Evolutionary conservation across 2,888 invertebrate genomes (phyloP), one percentile per base, ranked within the genome.

Genomic region (Thelaira solivaga): DNA sequence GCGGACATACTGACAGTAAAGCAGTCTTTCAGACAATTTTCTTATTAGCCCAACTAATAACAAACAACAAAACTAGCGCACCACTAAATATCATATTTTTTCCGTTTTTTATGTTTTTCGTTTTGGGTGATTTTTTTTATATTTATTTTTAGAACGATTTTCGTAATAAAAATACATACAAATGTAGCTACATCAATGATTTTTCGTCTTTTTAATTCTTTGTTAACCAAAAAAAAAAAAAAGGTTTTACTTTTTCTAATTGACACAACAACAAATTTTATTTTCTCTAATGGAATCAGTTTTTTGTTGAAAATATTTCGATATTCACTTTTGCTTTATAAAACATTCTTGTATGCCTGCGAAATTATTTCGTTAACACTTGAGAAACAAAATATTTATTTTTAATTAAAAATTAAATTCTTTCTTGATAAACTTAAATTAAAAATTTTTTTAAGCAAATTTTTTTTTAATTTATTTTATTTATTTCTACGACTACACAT

Each of bases 111-210:
- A 43, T 47, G 11, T 55, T 43, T 43, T 73, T 64, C 34, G 8
- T 69, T 36, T 69, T 69, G 47, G 24, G 31, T 43, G 31, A 26
- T 65, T 49, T 51, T 78, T 69, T 74, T 74, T 78, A 71, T 74
- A 69, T 49, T 51, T 78, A 74, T 74, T 74, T 78, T 74, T 74
- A 69, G 64, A 73, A 67, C 8, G 20, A 45, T 64, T 73, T 59
- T 68, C 29, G 39, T 65, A 53, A 39, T 53, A 49, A 45, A 61
- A 57, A 77, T 31, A 64, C 39, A 45, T 36, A 55, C 62, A 36
- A n/a, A n/a, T n/a, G n/a, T n/a, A n/a, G n/a, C n/a, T n/a, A n/a
- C n/a, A n/a, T n/a, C n/a, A n/a, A n/a, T n/a, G n/a, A 29, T 49
- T 24, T 13, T 61, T 68, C 59, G 24, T 57, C 11, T 7, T 36